Base-by-base conservation (phyloP, 2,888 invertebrate genomes). In the Fragum sueziense region DNA sequence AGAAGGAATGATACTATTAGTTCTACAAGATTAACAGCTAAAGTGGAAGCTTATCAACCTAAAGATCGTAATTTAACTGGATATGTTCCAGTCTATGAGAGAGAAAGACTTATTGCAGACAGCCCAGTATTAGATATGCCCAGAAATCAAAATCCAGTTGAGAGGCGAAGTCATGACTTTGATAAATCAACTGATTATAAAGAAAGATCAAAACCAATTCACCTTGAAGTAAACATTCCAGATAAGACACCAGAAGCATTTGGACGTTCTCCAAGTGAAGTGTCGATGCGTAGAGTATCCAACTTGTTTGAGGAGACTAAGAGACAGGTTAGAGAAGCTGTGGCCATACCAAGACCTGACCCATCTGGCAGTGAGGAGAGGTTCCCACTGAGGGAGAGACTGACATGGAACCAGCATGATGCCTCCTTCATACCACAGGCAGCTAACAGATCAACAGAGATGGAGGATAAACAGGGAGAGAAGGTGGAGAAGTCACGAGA, bases 231-330 rank as follows among this genome's bases (percentile, higher is more conserved):
- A 6, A 76, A 76, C 27, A 41, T 74, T 14, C 74, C 74, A 20
- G 71, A 25, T 14, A 41, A 59, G 31, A 25, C 61, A 27, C 69
- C 71, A 47, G 31, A 54, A n/a, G n/a, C 34, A 4, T 54, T 68
- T 41, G 72, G 62, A 31, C 74, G 80, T 52, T 82, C 85, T 34
- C 82, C 82, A n/a, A 85, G 79, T 83, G 75, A 80, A 20, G 72
- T 85, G 17, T 86, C 87, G 14, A 77, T 84, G 79, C 81, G 76
- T 47, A 84, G 87, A 73, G 85, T 87, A 4, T 81, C 87, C 9
- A 83, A 79, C 61, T 51, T 87, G 27, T 84, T 87, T 73, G 84
- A 84, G 34, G 85, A 86, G 37, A 84, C 84, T 3, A 84, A 84
- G 51, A 68, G 76, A 65, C 81, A 81, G 51, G 76, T 74, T 6